Evolutionary conservation across 2,888 invertebrate genomes (phyloP).

Genomic region (Drosophila pseudotalamancana): DNA sequence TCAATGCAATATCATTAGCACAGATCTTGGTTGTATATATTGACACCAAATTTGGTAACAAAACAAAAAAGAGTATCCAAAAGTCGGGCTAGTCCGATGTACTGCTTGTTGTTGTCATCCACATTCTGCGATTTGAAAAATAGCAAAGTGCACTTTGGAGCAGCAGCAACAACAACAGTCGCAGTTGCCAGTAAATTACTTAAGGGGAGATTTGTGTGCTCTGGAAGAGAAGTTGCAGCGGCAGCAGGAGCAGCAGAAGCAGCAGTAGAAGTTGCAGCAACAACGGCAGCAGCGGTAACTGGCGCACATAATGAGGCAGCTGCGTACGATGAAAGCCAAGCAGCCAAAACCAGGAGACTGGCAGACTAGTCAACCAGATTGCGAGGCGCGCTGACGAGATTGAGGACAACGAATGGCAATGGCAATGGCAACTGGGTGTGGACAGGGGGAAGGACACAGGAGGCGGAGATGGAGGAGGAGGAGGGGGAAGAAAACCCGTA

Average conservation of each 20-base stretch:
- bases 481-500: conserved; percentile 9
- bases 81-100: neutral
- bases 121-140: conserved; percentile 67
- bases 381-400: conserved; percentile 47
- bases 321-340: conserved; percentile 50
- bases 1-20: too few species aligned
- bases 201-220: conserved; percentile 73
- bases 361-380: conserved; percentile 35
- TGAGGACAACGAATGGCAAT: conserved; percentile 35
- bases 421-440: conserved; percentile 43
- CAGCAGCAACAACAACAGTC: conserved; percentile 18
- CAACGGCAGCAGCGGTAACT: conserved; percentile 38
- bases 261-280: too few species aligned
- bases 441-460: neutral
- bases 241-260: conserved; percentile 4
- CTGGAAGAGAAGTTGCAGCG: conserved; percentile 24
- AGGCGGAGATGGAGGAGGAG: neutral
- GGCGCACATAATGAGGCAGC: conserved; percentile 69
- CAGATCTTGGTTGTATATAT: too few species aligned
- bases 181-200: conserved; percentile 74
- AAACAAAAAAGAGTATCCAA: neutral
- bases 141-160: conserved; percentile 71
- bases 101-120: conserved; percentile 35
- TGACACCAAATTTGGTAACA: too few species aligned
- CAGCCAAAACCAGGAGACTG: conserved; percentile 28